Evolutionary conservation across 1,140 invertebrate species (phyloP).

Genomic region (Lasioglossum albipes): DNA sequence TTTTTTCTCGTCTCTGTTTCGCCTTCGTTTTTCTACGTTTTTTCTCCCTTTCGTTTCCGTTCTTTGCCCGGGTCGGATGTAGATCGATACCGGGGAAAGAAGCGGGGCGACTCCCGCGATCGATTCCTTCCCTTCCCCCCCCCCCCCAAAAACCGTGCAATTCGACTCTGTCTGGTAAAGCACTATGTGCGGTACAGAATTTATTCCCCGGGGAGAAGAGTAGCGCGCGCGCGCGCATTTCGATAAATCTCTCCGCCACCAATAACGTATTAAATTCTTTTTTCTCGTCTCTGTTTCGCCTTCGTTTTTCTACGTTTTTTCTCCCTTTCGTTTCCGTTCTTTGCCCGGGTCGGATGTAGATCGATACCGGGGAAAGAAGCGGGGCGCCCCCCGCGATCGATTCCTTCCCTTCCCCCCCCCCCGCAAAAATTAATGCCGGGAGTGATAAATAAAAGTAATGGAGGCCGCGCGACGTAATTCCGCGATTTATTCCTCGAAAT

Average conservation of each 20-base stretch:
- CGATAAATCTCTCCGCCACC: conserved; percentile 34
- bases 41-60: too few relatives aligned
- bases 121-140: too few relatives aligned
- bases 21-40: neutral
- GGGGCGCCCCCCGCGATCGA: too few relatives aligned
- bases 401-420: too few relatives aligned
- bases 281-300: neutral
- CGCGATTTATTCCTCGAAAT: conserved; percentile 28
- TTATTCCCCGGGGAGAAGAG: conserved; percentile 18
- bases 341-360: too few relatives aligned
- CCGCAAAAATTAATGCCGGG: conserved; percentile 18
- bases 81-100: neutral
- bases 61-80: too few relatives aligned
- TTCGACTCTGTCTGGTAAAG: conserved; percentile 38
- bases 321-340: too few relatives aligned
- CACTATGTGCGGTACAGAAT: conserved; percentile 29
- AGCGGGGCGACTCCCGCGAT: neutral
- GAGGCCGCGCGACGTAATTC: conserved; percentile 18
- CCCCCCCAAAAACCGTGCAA: conserved; percentile 20
- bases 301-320: neutral
- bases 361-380: neutral
- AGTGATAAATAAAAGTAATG: conserved; percentile 40
- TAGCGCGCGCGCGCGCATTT: conserved; percentile 18
- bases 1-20: neutral
- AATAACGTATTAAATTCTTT: conserved; percentile 43